phyloP scores from a whole-genome alignment of 2,797 vertebrate species.

The Otus scops region DNA sequence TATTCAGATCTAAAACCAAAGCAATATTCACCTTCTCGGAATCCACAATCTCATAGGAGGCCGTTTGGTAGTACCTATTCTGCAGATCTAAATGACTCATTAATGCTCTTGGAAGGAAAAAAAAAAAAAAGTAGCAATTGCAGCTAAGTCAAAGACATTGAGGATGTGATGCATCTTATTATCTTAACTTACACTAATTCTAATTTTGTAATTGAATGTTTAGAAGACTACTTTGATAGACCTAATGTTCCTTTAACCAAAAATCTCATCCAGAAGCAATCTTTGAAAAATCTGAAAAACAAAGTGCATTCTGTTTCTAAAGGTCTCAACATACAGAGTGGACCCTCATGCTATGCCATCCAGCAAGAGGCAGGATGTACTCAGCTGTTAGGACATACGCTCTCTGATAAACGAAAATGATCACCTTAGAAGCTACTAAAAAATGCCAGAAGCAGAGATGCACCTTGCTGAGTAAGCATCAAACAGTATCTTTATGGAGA shows the following conservation, averaged over 20 bases:
- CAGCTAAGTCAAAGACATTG: not conserved
- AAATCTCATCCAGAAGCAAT: not conserved
- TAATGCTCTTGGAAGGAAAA: not conserved
- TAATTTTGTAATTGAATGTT: not conserved
- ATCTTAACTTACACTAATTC: not conserved
- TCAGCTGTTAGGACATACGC: not conserved
- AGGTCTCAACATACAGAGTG: not conserved
- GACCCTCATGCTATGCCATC: not conserved
- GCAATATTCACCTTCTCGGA: not conserved
- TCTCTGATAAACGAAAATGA: not conserved
- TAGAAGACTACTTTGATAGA: not conserved
- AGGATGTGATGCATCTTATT: not conserved
- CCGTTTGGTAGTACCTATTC: not conserved
- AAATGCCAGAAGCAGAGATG: not conserved
- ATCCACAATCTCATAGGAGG: not conserved
- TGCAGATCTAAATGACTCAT: conserved; percentile 23
- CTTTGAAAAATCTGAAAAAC: not conserved
- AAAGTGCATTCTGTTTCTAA: not conserved
- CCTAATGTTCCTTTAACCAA: not conserved
- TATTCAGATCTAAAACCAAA: not conserved
- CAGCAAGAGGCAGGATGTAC: not conserved
- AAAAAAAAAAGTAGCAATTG: not conserved
- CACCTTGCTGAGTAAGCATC: not conserved
- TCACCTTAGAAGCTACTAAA: not conserved
- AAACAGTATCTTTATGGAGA: not conserved